Percentiles rank a stretch among this genome's conserved stretches.
These are phyloP conservation scores for Dinoponera quadriceps DNA, from an alignment of 1,140 invertebrate species.

Conservation along the genomic window DNA sequence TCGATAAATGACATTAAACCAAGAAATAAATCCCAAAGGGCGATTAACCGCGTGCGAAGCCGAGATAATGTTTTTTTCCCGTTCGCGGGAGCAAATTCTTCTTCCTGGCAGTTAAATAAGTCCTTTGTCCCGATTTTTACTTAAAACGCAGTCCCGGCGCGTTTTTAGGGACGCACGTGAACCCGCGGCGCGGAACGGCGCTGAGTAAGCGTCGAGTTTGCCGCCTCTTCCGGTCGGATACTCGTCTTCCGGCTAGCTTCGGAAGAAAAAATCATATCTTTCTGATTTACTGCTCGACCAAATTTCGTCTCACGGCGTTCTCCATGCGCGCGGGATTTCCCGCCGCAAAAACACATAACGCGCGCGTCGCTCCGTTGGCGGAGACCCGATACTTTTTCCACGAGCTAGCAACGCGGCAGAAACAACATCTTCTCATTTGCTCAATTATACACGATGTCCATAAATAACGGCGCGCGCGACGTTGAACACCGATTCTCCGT, in stretches of 20 bases:
- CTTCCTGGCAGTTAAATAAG: constrained; percentile 41
- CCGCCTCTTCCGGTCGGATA: constrained; percentile 70
- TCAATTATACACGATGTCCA: constrained; percentile 32
- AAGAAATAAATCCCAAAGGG: constrained; percentile 25
- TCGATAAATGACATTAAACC: constrained; percentile 22
- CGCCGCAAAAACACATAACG: constrained; percentile 40
- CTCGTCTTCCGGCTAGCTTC: constrained; percentile 65
- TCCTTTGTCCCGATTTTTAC: constrained; percentile 54
- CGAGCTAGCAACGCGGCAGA: not conserved
- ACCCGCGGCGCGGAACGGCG: constrained; percentile 48
- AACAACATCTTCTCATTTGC: constrained; percentile 52
- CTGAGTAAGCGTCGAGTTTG: constrained; percentile 70
- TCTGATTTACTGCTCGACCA: constrained; percentile 71
- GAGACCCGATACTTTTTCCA: constrained; percentile 55
- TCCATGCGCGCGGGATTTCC: constrained; percentile 38
- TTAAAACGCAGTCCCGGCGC: constrained; percentile 31
- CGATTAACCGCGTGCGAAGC: constrained; percentile 18
- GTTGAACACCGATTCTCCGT: constrained; percentile 15
- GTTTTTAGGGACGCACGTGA: constrained; percentile 47
- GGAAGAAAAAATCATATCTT: constrained; percentile 73
- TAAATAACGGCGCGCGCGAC: constrained; percentile 33
- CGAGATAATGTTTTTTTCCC: constrained; percentile 28
- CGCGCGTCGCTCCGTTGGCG: constrained; percentile 43
- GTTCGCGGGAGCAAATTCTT: constrained; percentile 4
- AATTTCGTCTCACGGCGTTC: constrained; percentile 59